A percentile compares a stretch with the other conserved stretches of the same genome.
Conservation (phyloP, 2,888 invertebrate species). For the Meta bourneti region DNA sequence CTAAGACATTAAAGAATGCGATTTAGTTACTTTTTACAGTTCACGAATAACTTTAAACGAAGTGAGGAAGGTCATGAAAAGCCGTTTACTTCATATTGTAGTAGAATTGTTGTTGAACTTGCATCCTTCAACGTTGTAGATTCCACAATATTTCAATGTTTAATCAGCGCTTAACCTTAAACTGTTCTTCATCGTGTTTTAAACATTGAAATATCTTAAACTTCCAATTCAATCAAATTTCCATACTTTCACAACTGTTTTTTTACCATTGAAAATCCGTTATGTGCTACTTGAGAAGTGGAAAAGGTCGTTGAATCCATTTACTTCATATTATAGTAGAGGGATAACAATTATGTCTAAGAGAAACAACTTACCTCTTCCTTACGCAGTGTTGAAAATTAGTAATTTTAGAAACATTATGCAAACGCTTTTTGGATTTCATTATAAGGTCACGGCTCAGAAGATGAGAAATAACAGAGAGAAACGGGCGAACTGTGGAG, state of each 20-base stretch:
- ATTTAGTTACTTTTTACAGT: too few relatives aligned
- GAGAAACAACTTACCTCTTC: constrained; percentile 6
- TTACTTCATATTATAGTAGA: not conserved
- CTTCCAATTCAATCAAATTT: not conserved
- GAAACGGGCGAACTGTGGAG: not conserved
- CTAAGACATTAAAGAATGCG: too few relatives aligned
- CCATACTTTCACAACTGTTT: not conserved
- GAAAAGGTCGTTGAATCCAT: not conserved
- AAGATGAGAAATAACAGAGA: not conserved
- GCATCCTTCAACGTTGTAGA: too few relatives aligned
- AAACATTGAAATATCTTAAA: not conserved
- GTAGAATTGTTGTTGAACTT: too few relatives aligned
- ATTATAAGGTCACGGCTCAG: not conserved
- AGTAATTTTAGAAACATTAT: constrained; percentile 1
- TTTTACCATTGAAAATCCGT: not conserved
- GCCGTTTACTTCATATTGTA: too few relatives aligned
- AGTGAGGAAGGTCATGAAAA: too few relatives aligned
- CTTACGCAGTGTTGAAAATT: not conserved
- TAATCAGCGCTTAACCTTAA: too few relatives aligned
- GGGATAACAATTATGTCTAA: not conserved
- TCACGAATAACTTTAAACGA: too few relatives aligned
- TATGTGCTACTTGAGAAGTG: not conserved
- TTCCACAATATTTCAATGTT: too few relatives aligned
- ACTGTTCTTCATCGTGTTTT: not conserved
- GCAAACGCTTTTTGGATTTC: not conserved